Evolutionary conservation across 2,113 vertebrate genomes (phyloP).

Genomic region (Malurus cyaneus): DNA sequence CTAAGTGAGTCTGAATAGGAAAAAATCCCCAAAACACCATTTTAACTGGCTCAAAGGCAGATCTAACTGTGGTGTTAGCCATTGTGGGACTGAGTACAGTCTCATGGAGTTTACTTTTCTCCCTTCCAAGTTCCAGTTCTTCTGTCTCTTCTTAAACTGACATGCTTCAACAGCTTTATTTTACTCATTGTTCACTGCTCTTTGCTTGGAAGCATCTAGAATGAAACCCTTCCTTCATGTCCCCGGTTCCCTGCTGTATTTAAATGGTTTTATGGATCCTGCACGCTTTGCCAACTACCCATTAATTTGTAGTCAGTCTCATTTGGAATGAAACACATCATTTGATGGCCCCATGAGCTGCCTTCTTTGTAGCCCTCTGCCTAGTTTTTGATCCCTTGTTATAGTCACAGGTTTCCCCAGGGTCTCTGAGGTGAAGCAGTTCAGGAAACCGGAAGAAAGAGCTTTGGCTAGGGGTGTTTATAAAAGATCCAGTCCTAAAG

Average conservation of each 20-base stretch:
- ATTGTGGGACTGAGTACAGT: neutral
- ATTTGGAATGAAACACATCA: neutral
- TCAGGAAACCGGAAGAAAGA: conserved; percentile 57
- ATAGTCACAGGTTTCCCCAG: conserved; percentile 4
- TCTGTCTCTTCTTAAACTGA: neutral
- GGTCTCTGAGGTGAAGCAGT: conserved; percentile 59
- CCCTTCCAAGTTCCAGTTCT: neutral
- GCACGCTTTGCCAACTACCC: neutral
- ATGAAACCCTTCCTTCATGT: neutral
- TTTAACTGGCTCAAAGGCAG: neutral
- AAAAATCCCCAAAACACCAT: neutral
- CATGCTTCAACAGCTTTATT: neutral
- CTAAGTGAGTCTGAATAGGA: neutral
- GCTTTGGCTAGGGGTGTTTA: conserved; percentile 56
- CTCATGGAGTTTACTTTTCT: neutral
- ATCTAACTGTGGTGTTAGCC: neutral
- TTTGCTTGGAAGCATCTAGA: neutral
- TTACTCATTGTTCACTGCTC: neutral
- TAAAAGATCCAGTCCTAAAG: conserved; percentile 54
- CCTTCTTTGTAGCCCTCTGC: neutral
- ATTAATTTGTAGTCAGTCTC: neutral
- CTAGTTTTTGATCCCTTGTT: neutral
- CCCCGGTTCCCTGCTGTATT: neutral
- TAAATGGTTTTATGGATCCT: neutral
- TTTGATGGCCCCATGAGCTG: neutral